Percentiles rank a stretch among this genome's conserved stretches.
phyloP scores from a whole-genome alignment of 2,797 vertebrate species.

The Lutjanus argentimaculatus region DNA sequence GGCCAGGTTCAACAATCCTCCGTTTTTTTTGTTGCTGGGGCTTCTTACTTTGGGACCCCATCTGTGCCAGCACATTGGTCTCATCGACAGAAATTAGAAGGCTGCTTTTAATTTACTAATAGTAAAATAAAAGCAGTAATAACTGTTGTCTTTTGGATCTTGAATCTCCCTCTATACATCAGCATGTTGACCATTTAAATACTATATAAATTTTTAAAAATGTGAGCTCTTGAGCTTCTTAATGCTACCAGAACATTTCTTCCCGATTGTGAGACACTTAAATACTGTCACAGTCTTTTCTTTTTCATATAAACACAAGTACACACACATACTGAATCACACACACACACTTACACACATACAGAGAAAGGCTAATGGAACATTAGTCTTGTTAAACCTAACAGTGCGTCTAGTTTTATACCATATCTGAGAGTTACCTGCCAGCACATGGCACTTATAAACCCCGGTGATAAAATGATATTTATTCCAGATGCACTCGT shows the following conservation, averaged over 20 bases:
- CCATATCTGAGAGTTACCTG: slow-evolving; percentile 77
- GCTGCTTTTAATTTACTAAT: background rate
- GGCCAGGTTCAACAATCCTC: background rate
- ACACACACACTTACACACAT: slow-evolving; percentile 23
- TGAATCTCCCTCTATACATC: no score
- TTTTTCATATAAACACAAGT: no score
- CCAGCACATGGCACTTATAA: slow-evolving; percentile 74
- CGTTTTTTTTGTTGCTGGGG: background rate
- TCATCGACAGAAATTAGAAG: slow-evolving; percentile 11
- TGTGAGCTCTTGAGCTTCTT: no score
- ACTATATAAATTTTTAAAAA: no score
- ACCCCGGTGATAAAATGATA: slow-evolving; percentile 77
- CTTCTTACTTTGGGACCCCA: background rate
- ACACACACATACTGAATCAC: background rate
- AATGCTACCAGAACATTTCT: no score
- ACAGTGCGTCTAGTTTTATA: slow-evolving; percentile 75
- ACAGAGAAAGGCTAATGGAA: slow-evolving; percentile 68
- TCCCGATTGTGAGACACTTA: no score
- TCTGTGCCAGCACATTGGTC: background rate
- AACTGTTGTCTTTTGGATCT: no score
- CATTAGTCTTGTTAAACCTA: slow-evolving; percentile 75
- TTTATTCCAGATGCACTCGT: slow-evolving; percentile 80
- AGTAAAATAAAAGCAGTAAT: no score
- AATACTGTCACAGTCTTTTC: no score
- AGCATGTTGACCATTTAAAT: no score